Base-by-base conservation (phyloP, 2,888 invertebrate genomes). In the Carcina quercana region DNA sequence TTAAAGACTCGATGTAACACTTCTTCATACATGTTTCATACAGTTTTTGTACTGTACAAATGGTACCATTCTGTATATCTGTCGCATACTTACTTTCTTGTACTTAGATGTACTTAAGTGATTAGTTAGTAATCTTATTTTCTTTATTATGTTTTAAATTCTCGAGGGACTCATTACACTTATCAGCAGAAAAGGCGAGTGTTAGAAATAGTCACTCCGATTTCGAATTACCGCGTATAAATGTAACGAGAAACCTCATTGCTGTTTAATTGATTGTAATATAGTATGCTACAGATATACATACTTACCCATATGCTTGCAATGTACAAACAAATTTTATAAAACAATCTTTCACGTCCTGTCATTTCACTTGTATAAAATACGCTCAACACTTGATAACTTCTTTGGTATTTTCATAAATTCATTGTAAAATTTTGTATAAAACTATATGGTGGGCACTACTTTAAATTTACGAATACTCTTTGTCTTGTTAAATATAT, bases 1-100 rank as follows among this genome's bases (percentile, higher is more conserved):
- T 76, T 75, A 78, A 68, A 54, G 64, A 74, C 65, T 72, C 69
- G 72, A 57, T 70, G 66, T 67, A 59, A 59, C 60, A 52, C 11
- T 8, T 20, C 10, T 20, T 61, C 52, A 59, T 62, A 63, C 55
- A 57, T 52, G 53, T 64, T 66, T 63, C 61, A 56, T 60, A 59
- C 67, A 62, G 57, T 60, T 69, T 68, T 38, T 71, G 64, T 73
- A 70, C 63, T 67, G 65, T 68, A 56, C 54, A 54, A 58, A 58
- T 55, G 49, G 39, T 34, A 41, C 43, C 40, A 43, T 42, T 43
- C 57, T 46, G 43, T 57, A 40, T 53, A 53, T 53, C 59, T 62
- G 60, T 51, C 51, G 54, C 47, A 47, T 42, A 38, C 32, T 5
- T 46, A 38, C 37, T 26, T 15, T 27, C 35, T 42, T 26, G 32